Base-by-base conservation (phyloP, 1,140 invertebrate genomes). In the Zaprionus camerounensis region DNA sequence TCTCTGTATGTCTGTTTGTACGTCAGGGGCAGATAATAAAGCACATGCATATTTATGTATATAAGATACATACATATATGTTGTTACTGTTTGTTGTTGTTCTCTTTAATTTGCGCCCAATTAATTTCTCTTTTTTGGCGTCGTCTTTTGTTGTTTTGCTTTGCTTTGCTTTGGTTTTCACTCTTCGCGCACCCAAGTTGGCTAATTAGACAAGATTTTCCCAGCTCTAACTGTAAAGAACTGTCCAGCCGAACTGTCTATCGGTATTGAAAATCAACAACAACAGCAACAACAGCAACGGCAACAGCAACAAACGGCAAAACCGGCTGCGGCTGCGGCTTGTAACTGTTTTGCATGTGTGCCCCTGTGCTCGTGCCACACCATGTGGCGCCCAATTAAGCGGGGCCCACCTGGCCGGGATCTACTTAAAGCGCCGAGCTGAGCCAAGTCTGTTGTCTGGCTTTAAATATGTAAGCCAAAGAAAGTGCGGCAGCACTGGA, bases 21-120 rank as follows among this genome's bases (percentile, higher is more conserved):
- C n/a, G 41, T 17, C 7, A 7, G 17, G 15, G 38, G 7, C 41
- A 46, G 20, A 51, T 51, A 51, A 62, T 61, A 62, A 61, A 62
- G 5, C 41, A 81, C 81, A 81, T 78, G 70, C 36, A 46, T 34
- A 22, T 51, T 11, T 51, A 51, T 46, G 20, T 51, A 51, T 46
- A 46, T 46, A 22, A 51, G 12, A 12, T 51, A 55, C 5, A 12
- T 51, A 55, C 5, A 55, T 41, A 46, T n/a, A 31, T 56, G 22
- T 28, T 51, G n/a, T 51, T 51, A 51, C n/a, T 51, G 5, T 34
- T 34, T 31, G 5, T 31, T 31, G 51, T 59, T 80, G 86, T 86
- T 88, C 80, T 87, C 61, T 87, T 81, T 81, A 88, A 84, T 81
- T 83, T 82, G 69, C 36, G 80, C 68, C 81, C 84, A 88, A 87